These are phyloP conservation scores for Anadara kagoshimensis DNA, from an alignment of 1,140 invertebrate genomes.

Conservation along the genomic window DNA sequence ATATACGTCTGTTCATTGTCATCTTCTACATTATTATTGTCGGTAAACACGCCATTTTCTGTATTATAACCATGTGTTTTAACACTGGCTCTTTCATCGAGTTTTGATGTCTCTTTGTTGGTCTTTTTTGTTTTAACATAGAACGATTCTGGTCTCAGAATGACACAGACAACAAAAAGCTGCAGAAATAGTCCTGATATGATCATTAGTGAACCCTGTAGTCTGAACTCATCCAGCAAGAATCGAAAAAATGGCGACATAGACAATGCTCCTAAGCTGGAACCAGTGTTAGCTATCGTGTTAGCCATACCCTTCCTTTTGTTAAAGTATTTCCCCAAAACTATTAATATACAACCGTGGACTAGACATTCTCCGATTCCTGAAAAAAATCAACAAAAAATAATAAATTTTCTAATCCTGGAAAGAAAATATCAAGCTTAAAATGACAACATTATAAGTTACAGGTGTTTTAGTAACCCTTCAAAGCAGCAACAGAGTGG, in stretches of 20 bases:
- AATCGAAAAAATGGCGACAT: conserved; percentile 59
- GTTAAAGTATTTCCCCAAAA: conserved; percentile 64
- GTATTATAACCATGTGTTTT: not conserved
- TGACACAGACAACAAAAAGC: conserved; percentile 9
- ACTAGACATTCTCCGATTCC: conserved; percentile 61
- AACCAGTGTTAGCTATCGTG: conserved; percentile 64
- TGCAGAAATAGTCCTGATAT: conserved; percentile 9
- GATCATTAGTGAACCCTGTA: conserved; percentile 20
- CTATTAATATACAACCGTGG: conserved; percentile 57
- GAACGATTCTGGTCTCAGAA: conserved; percentile 4
- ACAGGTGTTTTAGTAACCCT: too few relatives aligned
- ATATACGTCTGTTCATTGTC: not conserved
- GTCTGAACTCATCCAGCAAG: conserved; percentile 40
- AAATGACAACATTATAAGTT: too few relatives aligned
- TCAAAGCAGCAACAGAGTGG: too few relatives aligned
- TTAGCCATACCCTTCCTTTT: conserved; percentile 56
- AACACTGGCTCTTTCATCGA: not conserved
- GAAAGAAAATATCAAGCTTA: too few relatives aligned
- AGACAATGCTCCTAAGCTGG: conserved; percentile 64
- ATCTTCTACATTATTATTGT: not conserved
- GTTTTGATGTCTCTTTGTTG: not conserved
- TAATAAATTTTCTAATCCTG: too few relatives aligned
- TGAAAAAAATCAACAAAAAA: conserved; percentile 19
- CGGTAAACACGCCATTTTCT: not conserved
- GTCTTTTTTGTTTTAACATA: not conserved